These are phyloP conservation scores for Podilymbus podiceps DNA, from an alignment of 2,113 vertebrate species.

Conservation along the genomic window DNA sequence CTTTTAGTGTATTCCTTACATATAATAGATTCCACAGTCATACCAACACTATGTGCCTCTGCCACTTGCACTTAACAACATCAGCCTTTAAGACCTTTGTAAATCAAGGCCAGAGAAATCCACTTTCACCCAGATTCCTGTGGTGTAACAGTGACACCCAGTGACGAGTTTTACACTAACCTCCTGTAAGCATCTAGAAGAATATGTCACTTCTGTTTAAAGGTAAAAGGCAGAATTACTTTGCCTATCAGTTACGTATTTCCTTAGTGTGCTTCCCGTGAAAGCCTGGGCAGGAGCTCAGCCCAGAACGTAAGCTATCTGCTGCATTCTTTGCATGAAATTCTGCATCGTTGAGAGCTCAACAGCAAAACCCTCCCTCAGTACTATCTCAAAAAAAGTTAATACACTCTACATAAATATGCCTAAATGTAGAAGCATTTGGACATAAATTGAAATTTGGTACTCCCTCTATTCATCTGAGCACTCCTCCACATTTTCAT, in stretches of 20 bases:
- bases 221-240: not conserved
- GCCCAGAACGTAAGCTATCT: not conserved
- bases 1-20: accelerated
- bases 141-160: slow-evolving; percentile 51
- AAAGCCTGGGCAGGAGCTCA: not conserved
- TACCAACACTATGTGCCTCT: accelerated
- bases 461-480: not conserved
- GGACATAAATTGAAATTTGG: not conserved
- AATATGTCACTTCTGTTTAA: not conserved
- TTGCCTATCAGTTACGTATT: too few relatives aligned
- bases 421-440: not conserved
- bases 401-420: not conserved
- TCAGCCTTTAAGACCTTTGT: not conserved
- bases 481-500: not conserved
- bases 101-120: not conserved
- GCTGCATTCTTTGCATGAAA: not conserved
- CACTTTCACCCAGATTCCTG: not conserved
- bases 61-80: not conserved
- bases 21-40: accelerated
- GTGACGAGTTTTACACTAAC: not conserved
- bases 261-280: not conserved
- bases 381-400: not conserved
- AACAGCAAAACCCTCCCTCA: not conserved
- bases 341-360: not conserved
- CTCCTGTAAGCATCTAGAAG: not conserved